Conservation (phyloP, 2,797 vertebrate genomes). For the Decapterus maruadsi region DNA sequence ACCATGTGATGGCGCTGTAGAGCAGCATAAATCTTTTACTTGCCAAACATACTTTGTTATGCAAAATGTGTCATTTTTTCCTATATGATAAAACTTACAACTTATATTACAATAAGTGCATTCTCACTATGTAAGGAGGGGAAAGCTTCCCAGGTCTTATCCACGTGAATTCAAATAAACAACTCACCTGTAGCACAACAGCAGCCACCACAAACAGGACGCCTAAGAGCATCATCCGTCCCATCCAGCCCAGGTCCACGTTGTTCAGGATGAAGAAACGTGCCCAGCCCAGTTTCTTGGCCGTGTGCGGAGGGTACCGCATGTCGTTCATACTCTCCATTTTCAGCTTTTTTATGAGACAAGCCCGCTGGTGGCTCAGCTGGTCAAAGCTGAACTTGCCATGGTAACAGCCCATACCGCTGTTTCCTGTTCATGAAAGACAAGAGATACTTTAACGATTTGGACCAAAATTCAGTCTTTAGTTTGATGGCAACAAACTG, state of each 20-base stretch:
- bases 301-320: constrained; percentile 89
- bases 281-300: constrained; percentile 83
- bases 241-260: constrained; percentile 73
- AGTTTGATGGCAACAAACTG: not conserved
- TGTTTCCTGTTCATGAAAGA: constrained; percentile 85
- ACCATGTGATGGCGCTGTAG: not conserved
- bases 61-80: too few relatives aligned
- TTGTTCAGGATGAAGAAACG: constrained; percentile 84
- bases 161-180: too few relatives aligned
- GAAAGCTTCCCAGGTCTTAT: too few relatives aligned
- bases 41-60: too few relatives aligned
- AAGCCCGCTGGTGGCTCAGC: constrained; percentile 90
- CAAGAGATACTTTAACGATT: not conserved
- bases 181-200: constrained; percentile 77
- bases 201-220: constrained; percentile 73
- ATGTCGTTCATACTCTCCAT: constrained; percentile 87
- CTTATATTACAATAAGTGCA: too few relatives aligned
- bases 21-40: not conserved
- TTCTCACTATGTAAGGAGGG: too few relatives aligned
- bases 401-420: constrained; percentile 93
- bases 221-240: constrained; percentile 71
- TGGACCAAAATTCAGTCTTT: not conserved
- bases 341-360: constrained; percentile 90
- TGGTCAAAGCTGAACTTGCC: constrained; percentile 90
- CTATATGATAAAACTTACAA: too few relatives aligned